These are phyloP conservation scores for Euwallacea fornicatus DNA, from an alignment of 1,140 invertebrate species.

Conservation along the genomic window DNA sequence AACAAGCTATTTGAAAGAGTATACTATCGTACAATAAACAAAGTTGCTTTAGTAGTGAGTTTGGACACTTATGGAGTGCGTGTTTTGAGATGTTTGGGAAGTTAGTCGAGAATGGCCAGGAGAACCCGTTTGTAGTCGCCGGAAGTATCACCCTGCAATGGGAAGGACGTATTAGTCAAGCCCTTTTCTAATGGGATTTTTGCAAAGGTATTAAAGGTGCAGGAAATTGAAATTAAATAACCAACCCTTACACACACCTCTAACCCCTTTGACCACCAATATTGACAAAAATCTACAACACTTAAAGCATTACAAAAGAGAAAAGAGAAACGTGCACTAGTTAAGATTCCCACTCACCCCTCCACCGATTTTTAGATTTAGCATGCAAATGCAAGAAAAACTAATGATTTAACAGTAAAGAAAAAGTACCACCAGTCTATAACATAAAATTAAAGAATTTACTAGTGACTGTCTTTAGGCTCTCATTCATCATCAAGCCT, in stretches of 20 bases:
- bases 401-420: no score
- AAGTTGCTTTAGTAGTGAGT: conserved; percentile 20
- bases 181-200: conserved; percentile 3
- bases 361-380: no score
- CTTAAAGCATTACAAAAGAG: no score
- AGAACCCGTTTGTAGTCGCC: conserved; percentile 90
- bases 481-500: no score
- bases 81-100: conserved; percentile 44
- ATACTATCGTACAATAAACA: conserved; percentile 16
- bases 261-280: no score
- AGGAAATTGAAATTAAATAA: not conserved
- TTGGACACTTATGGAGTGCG: conserved; percentile 42
- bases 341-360: no score
- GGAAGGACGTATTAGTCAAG: conserved; percentile 40
- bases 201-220: not conserved
- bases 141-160: conserved; percentile 81
- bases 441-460: no score
- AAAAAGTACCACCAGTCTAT: no score
- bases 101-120: conserved; percentile 74
- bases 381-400: no score
- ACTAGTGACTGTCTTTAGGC: no score
- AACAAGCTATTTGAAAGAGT: conserved; percentile 35
- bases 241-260: not conserved
- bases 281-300: no score
- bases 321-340: no score